Conservation (phyloP, 1,140 invertebrate genomes). For the Octopus sinensis region DNA sequence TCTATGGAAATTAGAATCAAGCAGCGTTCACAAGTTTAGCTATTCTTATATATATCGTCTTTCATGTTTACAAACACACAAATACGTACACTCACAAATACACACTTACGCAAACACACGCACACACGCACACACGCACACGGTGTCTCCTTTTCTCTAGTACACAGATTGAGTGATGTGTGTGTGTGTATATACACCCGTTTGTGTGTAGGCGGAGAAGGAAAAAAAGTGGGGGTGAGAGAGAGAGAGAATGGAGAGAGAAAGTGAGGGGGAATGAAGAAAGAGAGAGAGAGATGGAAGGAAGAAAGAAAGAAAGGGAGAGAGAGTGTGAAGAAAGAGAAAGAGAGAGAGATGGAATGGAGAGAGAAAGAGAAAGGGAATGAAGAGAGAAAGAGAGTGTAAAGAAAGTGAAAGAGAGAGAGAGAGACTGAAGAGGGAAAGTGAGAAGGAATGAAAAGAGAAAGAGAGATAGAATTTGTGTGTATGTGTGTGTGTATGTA, state of each 20-base stretch:
- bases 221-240: neutral
- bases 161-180: too few species aligned
- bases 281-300: neutral
- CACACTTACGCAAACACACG: neutral
- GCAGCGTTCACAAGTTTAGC: too few species aligned
- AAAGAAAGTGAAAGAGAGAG: too few species aligned
- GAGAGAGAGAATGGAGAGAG: neutral
- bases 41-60: neutral
- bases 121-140: neutral
- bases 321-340: neutral
- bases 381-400: too few species aligned
- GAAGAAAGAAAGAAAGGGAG: neutral
- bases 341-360: neutral
- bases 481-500: too few species aligned
- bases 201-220: too few species aligned
- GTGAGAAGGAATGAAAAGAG: too few species aligned
- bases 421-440: too few species aligned
- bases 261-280: neutral
- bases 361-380: neutral
- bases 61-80: neutral
- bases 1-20: too few species aligned
- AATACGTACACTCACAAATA: neutral
- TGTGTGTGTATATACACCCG: too few species aligned
- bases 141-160: too few species aligned
- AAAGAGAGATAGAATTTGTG: too few species aligned